Conservation (phyloP, 2,888 invertebrate genomes). For the Acleris cristana region DNA sequence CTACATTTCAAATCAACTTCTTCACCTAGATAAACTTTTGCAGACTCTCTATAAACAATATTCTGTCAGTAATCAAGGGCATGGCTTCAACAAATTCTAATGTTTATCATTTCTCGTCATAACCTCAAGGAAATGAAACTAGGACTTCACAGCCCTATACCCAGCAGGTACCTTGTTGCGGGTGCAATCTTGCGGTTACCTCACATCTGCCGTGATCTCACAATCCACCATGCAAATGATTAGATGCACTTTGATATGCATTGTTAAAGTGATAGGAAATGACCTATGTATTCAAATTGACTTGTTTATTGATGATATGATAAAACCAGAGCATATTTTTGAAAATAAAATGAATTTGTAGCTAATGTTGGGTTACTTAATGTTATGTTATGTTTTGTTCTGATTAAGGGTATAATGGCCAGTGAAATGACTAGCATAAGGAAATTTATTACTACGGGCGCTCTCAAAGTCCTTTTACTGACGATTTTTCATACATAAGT, state of each 20-base stretch:
- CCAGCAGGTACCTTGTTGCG: conserved; percentile 40
- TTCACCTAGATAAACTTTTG: too few species aligned
- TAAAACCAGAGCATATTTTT: not conserved
- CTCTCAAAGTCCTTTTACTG: too few species aligned
- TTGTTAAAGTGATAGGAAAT: conserved; percentile 12
- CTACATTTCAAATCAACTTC: too few species aligned
- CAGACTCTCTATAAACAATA: too few species aligned
- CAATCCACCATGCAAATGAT: conserved; percentile 38
- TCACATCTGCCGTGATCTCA: conserved; percentile 45
- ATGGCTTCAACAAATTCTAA: too few species aligned
- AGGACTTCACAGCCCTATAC: conserved; percentile 20
- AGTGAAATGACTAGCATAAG: too few species aligned
- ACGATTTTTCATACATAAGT: too few species aligned
- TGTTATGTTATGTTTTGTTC: too few species aligned
- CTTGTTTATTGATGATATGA: conserved; percentile 5
- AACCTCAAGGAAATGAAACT: conserved; percentile 4
- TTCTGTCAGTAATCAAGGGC: too few species aligned
- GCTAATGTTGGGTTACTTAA: too few species aligned
- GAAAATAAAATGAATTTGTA: not conserved
- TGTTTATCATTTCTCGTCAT: not conserved
- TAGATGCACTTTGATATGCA: conserved; percentile 13
- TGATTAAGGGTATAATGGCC: too few species aligned
- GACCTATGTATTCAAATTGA: not conserved
- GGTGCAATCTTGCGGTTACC: conserved; percentile 49
- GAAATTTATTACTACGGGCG: too few species aligned